A percentile compares a stretch with the other conserved stretches of the same genome.
Conservation (phyloP, 2,888 invertebrate species). For the Cancer borealis region DNA sequence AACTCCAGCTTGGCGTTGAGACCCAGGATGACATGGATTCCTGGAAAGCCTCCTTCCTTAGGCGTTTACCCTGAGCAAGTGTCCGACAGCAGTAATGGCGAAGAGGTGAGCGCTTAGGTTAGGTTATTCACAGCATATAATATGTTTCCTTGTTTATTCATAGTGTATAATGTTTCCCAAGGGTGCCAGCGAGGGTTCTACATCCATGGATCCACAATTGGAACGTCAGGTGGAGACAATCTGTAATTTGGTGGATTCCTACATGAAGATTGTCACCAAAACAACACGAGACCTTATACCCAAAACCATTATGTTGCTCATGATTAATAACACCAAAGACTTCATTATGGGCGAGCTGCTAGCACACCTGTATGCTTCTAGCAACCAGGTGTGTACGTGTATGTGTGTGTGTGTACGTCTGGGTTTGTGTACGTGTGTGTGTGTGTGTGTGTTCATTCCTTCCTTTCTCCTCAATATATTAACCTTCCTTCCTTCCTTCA, state of each 20-base stretch:
- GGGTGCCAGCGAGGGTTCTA: conserved; percentile 70
- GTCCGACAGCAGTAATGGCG: conserved; percentile 89
- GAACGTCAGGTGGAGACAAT: conserved; percentile 99
- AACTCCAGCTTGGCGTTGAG: conserved; percentile 98
- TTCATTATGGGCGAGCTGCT: conserved; percentile 98
- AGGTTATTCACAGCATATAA: too few relatives aligned
- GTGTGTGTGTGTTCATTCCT: too few relatives aligned
- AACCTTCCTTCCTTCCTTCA: too few relatives aligned
- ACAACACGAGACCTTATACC: conserved; percentile 99
- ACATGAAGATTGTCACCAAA: conserved; percentile 99
- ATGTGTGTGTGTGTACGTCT: background rate
- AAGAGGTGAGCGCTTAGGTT: conserved; percentile 82
- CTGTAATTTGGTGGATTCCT: conserved; percentile 99
- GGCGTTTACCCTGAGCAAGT: conserved; percentile 99
- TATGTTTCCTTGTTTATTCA: too few relatives aligned
- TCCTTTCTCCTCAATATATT: too few relatives aligned
- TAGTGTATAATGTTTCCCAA: background rate
- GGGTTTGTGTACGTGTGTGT: too few relatives aligned
- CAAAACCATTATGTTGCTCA: conserved; percentile 98
- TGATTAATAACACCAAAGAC: conserved; percentile 98
- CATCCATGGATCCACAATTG: conserved; percentile 86
- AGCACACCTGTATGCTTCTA: conserved; percentile 97
- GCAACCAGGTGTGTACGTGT: conserved; percentile 89
- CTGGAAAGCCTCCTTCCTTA: conserved; percentile 99
- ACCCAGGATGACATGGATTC: conserved; percentile 98